Evolutionary conservation across 2,113 vertebrate species (phyloP).

Genomic region (Ptilorrhoa leucosticta): DNA sequence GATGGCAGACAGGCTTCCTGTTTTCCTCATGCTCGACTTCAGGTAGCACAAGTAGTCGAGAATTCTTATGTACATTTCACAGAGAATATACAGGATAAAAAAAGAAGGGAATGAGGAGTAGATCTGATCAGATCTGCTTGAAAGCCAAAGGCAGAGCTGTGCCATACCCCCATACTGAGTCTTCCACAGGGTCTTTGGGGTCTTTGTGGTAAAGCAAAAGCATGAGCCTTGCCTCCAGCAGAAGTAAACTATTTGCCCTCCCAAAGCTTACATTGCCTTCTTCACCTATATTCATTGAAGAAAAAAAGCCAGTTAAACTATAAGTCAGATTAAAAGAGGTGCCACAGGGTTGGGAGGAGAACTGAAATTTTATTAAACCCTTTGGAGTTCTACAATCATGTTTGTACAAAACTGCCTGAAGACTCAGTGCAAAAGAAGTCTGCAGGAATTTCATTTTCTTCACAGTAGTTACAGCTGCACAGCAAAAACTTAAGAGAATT

Average conservation of each 20-base stretch:
- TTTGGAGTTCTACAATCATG: background rate
- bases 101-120: background rate
- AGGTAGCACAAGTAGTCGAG: background rate
- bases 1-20: background rate
- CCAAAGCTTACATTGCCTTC: background rate
- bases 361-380: background rate
- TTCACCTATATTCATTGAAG: background rate
- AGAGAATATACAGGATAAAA: background rate
- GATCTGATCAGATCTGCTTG: background rate
- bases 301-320: background rate
- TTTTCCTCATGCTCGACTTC: background rate
- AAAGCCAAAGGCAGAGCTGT: background rate
- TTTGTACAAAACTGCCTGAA: background rate
- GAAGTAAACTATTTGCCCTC: background rate
- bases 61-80: background rate
- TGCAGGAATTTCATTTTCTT: background rate
- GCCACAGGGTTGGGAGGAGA: background rate
- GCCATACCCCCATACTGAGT: fast-evolving
- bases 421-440: background rate
- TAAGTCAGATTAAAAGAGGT: background rate
- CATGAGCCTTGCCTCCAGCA: background rate
- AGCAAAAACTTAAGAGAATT: background rate
- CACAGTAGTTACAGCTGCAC: background rate
- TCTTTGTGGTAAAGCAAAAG: background rate
- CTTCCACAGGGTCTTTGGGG: background rate